These are phyloP conservation scores for Pangasianodon gigas DNA, from an alignment of 2,113 vertebrate species.

Conservation along the genomic window DNA sequence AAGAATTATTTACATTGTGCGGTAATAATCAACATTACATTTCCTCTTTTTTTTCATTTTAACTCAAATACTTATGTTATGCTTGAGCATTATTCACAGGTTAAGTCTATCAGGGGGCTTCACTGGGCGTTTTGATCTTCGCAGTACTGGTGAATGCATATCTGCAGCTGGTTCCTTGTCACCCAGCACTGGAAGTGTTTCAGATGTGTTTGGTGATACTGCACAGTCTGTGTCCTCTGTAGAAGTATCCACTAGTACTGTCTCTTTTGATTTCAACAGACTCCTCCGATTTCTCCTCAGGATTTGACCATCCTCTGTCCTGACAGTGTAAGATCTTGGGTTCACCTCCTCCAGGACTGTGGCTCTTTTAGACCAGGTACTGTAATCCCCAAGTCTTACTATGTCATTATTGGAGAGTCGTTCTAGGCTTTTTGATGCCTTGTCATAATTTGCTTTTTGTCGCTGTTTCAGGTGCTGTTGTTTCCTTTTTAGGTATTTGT, in stretches of 20 bases:
- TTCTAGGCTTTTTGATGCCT: not conserved
- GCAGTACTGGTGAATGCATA: not conserved
- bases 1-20: not conserved
- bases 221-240: not conserved
- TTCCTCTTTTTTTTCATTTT: too few species aligned
- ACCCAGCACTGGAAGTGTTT: not conserved
- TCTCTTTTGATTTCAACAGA: slow-evolving; percentile 35
- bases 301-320: slow-evolving; percentile 27
- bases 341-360: slow-evolving; percentile 12
- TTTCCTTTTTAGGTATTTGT: slow-evolving; percentile 2
- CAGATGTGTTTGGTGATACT: not conserved
- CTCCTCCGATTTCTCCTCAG: slow-evolving; percentile 28
- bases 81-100: not conserved
- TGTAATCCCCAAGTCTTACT: not conserved
- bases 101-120: slow-evolving; percentile 16
- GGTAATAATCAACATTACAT: not conserved
- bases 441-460: slow-evolving; percentile 38
- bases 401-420: slow-evolving; percentile 23
- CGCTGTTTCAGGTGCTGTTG: not conserved
- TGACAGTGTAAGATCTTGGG: slow-evolving; percentile 19
- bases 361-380: slow-evolving; percentile 9
- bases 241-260: not conserved
- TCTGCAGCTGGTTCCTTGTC: not conserved
- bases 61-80: not conserved
- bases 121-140: slow-evolving; percentile 6